Base-by-base conservation (phyloP, 2,797 vertebrate genomes). In the Australoheros facetus region DNA sequence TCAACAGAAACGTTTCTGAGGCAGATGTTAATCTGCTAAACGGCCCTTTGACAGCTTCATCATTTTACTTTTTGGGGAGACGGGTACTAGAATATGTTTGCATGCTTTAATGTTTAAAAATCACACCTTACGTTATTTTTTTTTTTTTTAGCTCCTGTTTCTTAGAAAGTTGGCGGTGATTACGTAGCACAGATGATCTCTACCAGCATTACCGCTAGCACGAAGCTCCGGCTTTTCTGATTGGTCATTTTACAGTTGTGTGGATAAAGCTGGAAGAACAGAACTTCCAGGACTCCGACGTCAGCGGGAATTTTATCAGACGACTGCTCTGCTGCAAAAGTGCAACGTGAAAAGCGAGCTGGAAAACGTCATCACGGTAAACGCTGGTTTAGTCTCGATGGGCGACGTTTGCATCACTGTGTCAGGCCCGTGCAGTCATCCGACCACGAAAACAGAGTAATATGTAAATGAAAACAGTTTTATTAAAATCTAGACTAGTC, bases 401-500 rank as follows among this genome's bases (percentile, higher is more conserved):
- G 39, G 4, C 11, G 7, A 16, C 4, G 0, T 16, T 21, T 0
- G 37, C 0, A 21, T 26, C 37, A 2, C 37, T 0, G 21, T 10
- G 0, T 42, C 59, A 2, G 2, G 5, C 16, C 13, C 1, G 2
- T 62, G 21, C 37, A 10, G 59, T 42, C 0, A 13, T 8, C 37
- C n/a, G 48, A 19, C 48, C 7, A 51, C 12, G 7, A 51, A 7
- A 42, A 2, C 37, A 23, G 13, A 0, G 16, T 12, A 23, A 23
- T 4, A 10, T 5, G 14, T 23, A 16, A 62, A 62, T 7, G n/a
- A 23, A 2, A 42, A 1, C 59, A 16, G 39, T 37, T 9, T 2
- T 5, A 42, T 42, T 34, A 3, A 34, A 34, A 34, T 34, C 32
- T 34, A 3, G 32, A 34, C 7, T 34, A 34, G 32, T 8, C 7